Evolutionary conservation across 1,140 invertebrate species (phyloP), one percentile per base, ranked within the genome.

Genomic region (Orussus abietinus): DNA sequence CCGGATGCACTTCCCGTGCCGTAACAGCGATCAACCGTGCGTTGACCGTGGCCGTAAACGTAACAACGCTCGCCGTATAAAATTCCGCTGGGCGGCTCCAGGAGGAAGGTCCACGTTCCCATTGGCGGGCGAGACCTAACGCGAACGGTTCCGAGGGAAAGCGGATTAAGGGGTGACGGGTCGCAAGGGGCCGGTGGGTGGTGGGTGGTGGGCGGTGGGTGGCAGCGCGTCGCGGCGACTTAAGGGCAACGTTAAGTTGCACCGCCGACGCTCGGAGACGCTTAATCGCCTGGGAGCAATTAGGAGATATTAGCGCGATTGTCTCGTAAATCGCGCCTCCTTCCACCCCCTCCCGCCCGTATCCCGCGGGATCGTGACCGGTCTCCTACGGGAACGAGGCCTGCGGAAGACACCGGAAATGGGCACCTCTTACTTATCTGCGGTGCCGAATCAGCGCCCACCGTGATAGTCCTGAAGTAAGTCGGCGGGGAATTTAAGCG

Each of bases 11-110:
- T 12, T 11, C 29, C n/a, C n/a, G 11, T n/a, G 19, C 29, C 28
- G 28, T 54, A 44, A 44, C 41, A 19, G 47, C 48, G 43, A 55
- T 55, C 53, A 55, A 51, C 40, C 48, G 52, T 48, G 33, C 48
- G 45, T 55, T 37, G 43, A 42, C 37, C 25, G 21, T 19, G 19
- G 44, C 34, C 22, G 42, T 51, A 55, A 55, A 55, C 42, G 48
- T 55, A 55, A 55, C 53, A 45, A 35, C 41, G 3, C 1, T 13
- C 36, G 13, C 31, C 43, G 35, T 51, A 38, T 38, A 42, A 44
- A 34, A 17, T 31, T 33, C 4, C 29, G 14, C 5, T n/a, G n/a
- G n/a, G n/a, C n/a, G n/a, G n/a, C n/a, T n/a, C n/a, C n/a, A n/a
- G n/a, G n/a, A n/a, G n/a, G n/a, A 11, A 4, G 5, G 11, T 11